phyloP scores from a whole-genome alignment of 1,140 invertebrate species.

The Meloidogyne floridensis region DNA sequence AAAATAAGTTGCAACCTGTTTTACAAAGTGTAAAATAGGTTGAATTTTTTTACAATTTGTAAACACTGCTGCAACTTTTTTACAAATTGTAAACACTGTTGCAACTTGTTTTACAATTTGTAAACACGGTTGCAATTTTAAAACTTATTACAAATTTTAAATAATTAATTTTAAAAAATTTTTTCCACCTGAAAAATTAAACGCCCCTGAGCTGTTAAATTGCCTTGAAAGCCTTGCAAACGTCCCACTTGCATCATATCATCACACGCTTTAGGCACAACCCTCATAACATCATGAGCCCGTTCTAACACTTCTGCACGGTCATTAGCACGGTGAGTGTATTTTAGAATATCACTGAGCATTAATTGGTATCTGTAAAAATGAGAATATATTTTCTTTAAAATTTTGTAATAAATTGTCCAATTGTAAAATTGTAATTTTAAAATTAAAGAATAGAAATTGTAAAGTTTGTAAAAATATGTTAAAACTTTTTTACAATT shows the following conservation, averaged over 20 bases:
- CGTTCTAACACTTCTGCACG: slow-evolving; percentile 76
- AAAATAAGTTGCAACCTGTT: no score
- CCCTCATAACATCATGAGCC: slow-evolving; percentile 77
- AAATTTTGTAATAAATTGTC: not conserved
- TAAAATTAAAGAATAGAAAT: no score
- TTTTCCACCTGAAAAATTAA: slow-evolving; percentile 77
- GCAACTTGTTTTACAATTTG: no score
- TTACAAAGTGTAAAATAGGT: no score
- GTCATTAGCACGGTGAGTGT: slow-evolving; percentile 71
- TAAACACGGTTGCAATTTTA: no score
- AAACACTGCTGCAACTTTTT: no score
- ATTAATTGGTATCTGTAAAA: slow-evolving; percentile 79
- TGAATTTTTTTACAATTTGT: no score
- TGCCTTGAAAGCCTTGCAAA: slow-evolving; percentile 93
- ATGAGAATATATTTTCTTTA: not conserved
- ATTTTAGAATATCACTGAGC: slow-evolving; percentile 75
- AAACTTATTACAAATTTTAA: no score
- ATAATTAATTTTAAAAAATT: no score
- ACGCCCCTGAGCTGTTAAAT: slow-evolving; percentile 95
- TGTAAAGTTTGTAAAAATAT: no score
- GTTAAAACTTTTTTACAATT: no score
- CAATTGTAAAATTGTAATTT: not conserved
- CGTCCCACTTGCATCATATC: slow-evolving; percentile 99
- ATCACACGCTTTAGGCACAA: slow-evolving; percentile 93
- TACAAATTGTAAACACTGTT: no score